A percentile compares a stretch with the other conserved stretches of the same genome.
These are phyloP conservation scores for Mobula birostris DNA, from an alignment of 2,113 vertebrate genomes.

Conservation along the genomic window DNA sequence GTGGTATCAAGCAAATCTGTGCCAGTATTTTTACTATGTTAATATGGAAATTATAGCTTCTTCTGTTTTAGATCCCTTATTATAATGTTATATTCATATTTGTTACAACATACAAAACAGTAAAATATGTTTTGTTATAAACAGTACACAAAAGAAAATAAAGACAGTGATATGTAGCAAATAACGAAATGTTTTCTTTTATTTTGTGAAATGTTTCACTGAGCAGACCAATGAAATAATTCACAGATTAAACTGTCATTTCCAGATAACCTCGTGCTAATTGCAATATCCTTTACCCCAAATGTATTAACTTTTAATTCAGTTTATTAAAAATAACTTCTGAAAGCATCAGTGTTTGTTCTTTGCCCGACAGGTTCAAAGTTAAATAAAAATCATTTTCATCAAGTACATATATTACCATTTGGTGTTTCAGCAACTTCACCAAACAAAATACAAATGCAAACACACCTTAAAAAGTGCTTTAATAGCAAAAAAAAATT, in stretches of 20 bases:
- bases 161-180: constrained; percentile 5
- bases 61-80: neutral
- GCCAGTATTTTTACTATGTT: constrained; percentile 29
- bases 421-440: neutral
- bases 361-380: neutral
- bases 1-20: constrained; percentile 25
- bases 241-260: neutral
- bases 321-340: neutral
- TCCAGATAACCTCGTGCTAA: neutral
- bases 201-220: neutral
- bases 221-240: neutral
- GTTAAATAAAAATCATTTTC: neutral
- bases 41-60: constrained; percentile 20
- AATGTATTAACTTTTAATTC: neutral
- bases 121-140: constrained; percentile 23
- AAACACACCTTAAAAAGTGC: neutral
- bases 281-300: neutral
- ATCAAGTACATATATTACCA: neutral
- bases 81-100: neutral
- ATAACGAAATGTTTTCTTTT: constrained; percentile 16
- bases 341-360: neutral
- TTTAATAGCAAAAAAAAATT: neutral
- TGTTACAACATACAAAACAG: constrained; percentile 24
- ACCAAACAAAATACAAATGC: neutral
- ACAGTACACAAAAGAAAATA: constrained; percentile 2